These are phyloP conservation scores for Bombylius major DNA, from an alignment of 2,888 invertebrate genomes.

Conservation along the genomic window DNA sequence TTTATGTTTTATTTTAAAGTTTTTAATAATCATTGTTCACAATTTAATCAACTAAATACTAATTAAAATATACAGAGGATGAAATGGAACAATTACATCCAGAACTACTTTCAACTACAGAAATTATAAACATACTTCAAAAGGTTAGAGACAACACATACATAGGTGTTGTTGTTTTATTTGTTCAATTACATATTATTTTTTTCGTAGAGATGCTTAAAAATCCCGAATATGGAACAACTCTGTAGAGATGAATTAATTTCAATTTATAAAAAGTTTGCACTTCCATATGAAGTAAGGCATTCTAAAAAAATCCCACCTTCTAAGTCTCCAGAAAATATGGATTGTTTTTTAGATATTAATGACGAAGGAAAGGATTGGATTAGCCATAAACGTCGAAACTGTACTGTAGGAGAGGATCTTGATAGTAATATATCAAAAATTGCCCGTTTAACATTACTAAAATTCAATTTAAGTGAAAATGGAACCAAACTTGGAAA, in stretches of 20 bases:
- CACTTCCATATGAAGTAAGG: slow-evolving; percentile 14
- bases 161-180: background rate
- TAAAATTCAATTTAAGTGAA: slow-evolving; percentile 3
- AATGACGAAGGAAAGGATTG: too few species aligned
- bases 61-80: too few species aligned
- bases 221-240: slow-evolving; percentile 18
- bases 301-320: too few species aligned
- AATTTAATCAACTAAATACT: too few species aligned
- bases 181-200: background rate
- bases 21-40: too few species aligned
- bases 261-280: slow-evolving; percentile 22
- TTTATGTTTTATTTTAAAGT: too few species aligned
- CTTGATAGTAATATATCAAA: slow-evolving; percentile 4
- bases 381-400: too few species aligned
- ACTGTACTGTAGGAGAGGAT: too few species aligned
- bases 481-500: background rate
- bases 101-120: slow-evolving; percentile 8
- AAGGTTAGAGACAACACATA: slow-evolving; percentile 16
- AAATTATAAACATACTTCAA: slow-evolving; percentile 19
- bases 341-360: too few species aligned
- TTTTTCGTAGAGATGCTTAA: slow-evolving; percentile 19
- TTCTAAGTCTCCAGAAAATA: too few species aligned
- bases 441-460: slow-evolving; percentile 6
- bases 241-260: slow-evolving; percentile 18
- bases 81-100: too few species aligned